Base-by-base conservation (phyloP, 2,888 invertebrate genomes). In the Teleiodes luculella region DNA sequence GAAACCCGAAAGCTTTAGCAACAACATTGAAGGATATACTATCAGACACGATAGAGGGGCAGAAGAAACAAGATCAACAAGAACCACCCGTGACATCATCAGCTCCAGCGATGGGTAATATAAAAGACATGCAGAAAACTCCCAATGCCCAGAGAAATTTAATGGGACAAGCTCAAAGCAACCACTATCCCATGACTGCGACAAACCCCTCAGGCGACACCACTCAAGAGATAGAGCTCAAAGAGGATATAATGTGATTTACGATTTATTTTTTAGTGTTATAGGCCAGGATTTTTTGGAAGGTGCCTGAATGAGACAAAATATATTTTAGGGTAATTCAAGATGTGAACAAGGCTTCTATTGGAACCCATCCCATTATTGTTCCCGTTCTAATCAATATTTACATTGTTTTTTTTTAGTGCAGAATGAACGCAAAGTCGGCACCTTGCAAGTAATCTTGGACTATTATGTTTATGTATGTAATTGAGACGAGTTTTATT, bases 1-100 rank as follows among this genome's bases (percentile, higher is more conserved):
- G 82, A 0, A 87, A 86, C 54, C 87, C 86, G 0, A 84, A 77
- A 60, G 80, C 77, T 0, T 59, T 89, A 53, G 86, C 88, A 14
- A 73, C 81, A 0, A 78, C 85, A 2, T 76, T 89, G 2, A 84
- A 81, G 57, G 86, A 86, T 56, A 83, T 87, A 36, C 72, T 89
- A 41, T 83, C 86, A 24, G 86, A 88, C 57, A 86, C 82, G 28
- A 74, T 86, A 49, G 80, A 80, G 63, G 59, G 67, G 18, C 70
- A 77, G 56, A 77, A 72, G 60, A 61, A 66, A 57, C 55, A 65
- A 0, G 67, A 58, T 14, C 57, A 66, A 3, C 20, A 14, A n/a
- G 64, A 73, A 18, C 60, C 71, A 1, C 33, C 57, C 0, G 68
- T 62, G 1, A 7, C 49, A 28, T 1, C 31, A 3, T 35, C 33